These are phyloP conservation scores for Enteromius anoplus DNA, from an alignment of 2,797 vertebrate genomes.

Conservation along the genomic window DNA sequence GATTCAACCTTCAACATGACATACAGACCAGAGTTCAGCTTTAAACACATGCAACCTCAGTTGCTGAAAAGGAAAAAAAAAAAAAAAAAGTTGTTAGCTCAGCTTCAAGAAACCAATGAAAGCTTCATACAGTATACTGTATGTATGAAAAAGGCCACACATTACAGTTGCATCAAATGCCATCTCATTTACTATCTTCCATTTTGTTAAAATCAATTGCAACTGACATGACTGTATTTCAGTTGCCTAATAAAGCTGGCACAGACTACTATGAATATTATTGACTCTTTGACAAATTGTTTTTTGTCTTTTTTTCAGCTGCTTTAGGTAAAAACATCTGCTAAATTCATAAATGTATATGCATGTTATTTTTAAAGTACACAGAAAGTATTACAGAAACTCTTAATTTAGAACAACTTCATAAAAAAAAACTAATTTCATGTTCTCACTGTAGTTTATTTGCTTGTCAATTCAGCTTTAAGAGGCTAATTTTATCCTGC, in stretches of 20 bases:
- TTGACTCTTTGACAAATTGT: too few species aligned
- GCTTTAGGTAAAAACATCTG: neutral
- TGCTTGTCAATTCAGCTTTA: neutral
- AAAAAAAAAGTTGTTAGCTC: neutral
- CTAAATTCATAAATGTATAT: neutral
- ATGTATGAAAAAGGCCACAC: neutral
- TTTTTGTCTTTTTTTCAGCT: neutral
- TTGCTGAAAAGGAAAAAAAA: neutral
- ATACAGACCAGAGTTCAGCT: neutral
- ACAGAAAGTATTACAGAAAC: too few species aligned
- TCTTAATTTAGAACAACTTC: too few species aligned
- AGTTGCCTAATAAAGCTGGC: neutral
- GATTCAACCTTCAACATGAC: neutral
- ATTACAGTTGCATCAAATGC: neutral
- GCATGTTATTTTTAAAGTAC: neutral
- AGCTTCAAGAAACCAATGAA: neutral
- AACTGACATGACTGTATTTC: neutral
- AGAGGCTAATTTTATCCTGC: neutral
- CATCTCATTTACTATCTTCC: neutral
- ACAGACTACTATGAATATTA: neutral
- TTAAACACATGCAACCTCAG: neutral
- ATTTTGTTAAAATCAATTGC: neutral
- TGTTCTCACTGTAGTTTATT: neutral
- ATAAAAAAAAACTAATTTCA: neutral
- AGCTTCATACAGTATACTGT: neutral